A percentile compares a stretch with the other conserved stretches of the same genome.
phyloP scores from a whole-genome alignment of 2,797 vertebrate species.

The Karalla daura region DNA sequence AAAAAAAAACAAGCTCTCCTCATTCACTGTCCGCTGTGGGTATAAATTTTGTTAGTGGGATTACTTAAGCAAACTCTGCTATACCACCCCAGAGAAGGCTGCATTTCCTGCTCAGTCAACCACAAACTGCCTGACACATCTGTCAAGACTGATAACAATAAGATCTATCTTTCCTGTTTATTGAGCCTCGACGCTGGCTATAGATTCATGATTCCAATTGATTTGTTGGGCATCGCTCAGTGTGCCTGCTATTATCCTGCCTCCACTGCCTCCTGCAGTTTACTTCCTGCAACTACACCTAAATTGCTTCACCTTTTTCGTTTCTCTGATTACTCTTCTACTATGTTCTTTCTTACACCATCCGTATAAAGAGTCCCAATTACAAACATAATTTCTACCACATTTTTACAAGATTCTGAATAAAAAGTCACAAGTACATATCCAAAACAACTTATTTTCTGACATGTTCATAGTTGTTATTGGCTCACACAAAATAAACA shows the following conservation, averaged over 20 bases:
- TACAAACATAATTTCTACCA: neutral
- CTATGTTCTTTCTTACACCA: neutral
- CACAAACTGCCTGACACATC: conserved; percentile 3
- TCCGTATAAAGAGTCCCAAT: neutral
- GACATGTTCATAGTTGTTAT: neutral
- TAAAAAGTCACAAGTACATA: neutral
- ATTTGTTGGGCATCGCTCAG: neutral
- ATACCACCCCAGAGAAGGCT: neutral
- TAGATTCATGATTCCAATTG: neutral
- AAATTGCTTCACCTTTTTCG: too few species aligned
- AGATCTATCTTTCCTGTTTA: neutral
- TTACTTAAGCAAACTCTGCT: conserved; percentile 30
- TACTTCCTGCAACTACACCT: conserved; percentile 43
- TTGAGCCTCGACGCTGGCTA: neutral
- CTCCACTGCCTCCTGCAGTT: conserved; percentile 70
- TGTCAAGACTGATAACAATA: conserved; percentile 2
- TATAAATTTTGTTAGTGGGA: conserved; percentile 12
- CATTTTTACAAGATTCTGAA: neutral
- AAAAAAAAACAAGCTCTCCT: conserved; percentile 15
- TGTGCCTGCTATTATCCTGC: neutral
- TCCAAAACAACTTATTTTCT: neutral
- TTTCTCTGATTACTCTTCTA: too few species aligned
- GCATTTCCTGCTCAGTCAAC: neutral
- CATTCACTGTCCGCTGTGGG: conserved; percentile 15
- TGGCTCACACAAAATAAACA: neutral